phyloP scores from a whole-genome alignment of 2,113 vertebrate species.

The Paramisgurnus dabryanus region DNA sequence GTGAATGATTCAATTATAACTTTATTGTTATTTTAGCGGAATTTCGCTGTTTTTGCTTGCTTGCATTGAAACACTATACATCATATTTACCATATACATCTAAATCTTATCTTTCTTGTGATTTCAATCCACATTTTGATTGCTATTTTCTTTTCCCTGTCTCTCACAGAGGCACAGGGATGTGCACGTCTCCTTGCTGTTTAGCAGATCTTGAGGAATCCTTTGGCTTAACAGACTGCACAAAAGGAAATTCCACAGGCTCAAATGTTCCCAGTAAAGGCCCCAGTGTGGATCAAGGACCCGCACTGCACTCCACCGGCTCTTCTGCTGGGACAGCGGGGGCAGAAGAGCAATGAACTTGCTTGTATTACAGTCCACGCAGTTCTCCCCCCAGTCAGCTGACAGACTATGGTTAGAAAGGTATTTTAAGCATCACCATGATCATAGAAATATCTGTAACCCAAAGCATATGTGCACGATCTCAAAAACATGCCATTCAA shows the following conservation, averaged over 20 bases:
- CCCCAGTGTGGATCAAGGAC: conserved; percentile 35
- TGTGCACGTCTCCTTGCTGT: conserved; percentile 47
- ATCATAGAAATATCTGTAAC: conserved; percentile 42
- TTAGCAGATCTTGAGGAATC: conserved; percentile 37
- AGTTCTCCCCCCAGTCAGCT: conserved; percentile 14
- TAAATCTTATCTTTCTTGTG: not conserved
- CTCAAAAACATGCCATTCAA: not conserved
- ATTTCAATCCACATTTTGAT: conserved; percentile 10
- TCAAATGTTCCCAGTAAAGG: conserved; percentile 60
- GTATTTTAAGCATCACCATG: conserved; percentile 41
- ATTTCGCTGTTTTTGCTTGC: not conserved
- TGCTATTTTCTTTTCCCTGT: conserved; percentile 9
- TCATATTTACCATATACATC: not conserved
- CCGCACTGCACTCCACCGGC: conserved; percentile 29
- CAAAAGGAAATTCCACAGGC: conserved; percentile 65
- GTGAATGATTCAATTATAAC: not conserved
- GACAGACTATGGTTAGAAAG: conserved; percentile 43
- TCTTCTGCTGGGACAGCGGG: not conserved
- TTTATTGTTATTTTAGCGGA: too few species aligned
- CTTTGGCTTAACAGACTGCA: conserved; percentile 41
- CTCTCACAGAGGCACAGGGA: conserved; percentile 54
- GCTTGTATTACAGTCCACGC: not conserved
- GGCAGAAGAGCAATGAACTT: conserved; percentile 2
- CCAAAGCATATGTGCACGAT: conserved; percentile 25
- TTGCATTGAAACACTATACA: not conserved